A percentile compares a stretch with the other conserved stretches of the same genome.
Conservation (phyloP, 2,888 invertebrate species). For the Polydrusus pterygomalis region DNA sequence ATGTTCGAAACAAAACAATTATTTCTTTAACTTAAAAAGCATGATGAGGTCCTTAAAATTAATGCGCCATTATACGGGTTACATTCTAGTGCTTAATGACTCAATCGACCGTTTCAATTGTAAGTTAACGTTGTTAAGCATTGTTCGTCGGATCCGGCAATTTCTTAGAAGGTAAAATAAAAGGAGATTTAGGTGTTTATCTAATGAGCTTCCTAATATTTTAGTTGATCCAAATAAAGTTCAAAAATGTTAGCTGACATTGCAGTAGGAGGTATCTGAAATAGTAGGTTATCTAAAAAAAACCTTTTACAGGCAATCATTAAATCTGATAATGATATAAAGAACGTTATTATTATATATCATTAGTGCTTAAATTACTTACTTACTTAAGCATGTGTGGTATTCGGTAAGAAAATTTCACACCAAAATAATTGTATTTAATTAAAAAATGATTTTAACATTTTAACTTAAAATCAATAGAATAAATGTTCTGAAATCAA, state of each 20-base stretch:
- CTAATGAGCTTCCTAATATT: background rate
- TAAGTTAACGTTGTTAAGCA: conserved; percentile 6
- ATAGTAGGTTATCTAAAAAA: too few relatives aligned
- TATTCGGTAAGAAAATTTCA: too few relatives aligned
- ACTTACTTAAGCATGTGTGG: too few relatives aligned
- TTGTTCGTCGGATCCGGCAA: background rate
- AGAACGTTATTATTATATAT: too few relatives aligned
- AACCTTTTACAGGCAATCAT: too few relatives aligned
- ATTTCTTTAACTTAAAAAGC: conserved; percentile 18
- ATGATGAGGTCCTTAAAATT: conserved; percentile 13
- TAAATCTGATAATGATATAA: too few relatives aligned
- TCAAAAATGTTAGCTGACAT: background rate
- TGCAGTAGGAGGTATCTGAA: too few relatives aligned
- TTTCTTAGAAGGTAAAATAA: conserved; percentile 12
- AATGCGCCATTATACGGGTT: conserved; percentile 10
- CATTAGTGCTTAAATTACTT: too few relatives aligned
- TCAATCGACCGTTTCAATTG: conserved; percentile 21
- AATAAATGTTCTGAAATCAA: too few relatives aligned
- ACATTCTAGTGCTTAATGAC: conserved; percentile 13
- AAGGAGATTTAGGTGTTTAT: conserved; percentile 6
- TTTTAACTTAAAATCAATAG: too few relatives aligned
- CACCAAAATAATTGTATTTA: too few relatives aligned
- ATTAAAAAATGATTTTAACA: too few relatives aligned
- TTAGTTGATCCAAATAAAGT: background rate
- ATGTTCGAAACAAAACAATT: background rate